A percentile compares a stretch with the other conserved stretches of the same genome.
Conservation (phyloP, 37 sponge, comb jelly and placozoan species). For the Spongia lamella region DNA sequence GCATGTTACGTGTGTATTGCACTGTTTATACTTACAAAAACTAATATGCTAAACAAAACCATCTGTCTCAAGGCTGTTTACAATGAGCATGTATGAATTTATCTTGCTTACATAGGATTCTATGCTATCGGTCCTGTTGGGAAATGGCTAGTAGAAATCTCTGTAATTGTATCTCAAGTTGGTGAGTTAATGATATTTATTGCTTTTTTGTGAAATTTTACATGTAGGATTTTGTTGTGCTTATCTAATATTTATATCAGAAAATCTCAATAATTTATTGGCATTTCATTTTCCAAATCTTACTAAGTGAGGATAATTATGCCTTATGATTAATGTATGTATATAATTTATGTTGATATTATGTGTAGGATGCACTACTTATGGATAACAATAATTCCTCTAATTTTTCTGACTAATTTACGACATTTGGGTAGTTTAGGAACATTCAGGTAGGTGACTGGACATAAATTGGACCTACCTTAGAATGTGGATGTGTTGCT, state of each 20-base stretch:
- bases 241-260: constrained; percentile 91
- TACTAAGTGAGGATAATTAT: too few relatives aligned
- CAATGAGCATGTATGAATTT: too few relatives aligned
- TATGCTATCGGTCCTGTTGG: constrained; percentile 73
- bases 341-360: not conserved
- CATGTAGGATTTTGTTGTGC: constrained; percentile 92
- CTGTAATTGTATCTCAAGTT: constrained; percentile 81
- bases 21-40: too few relatives aligned
- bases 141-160: constrained; percentile 58
- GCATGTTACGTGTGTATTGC: too few relatives aligned
- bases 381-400: constrained; percentile 7
- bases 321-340: too few relatives aligned
- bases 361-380: not conserved
- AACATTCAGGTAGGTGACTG: not conserved
- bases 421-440: constrained; percentile 12
- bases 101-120: constrained; percentile 38
- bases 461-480: not conserved
- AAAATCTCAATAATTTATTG: constrained; percentile 56
- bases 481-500: not conserved
- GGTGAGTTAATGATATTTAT: constrained; percentile 29
- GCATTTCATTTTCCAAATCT: not conserved
- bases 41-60: too few relatives aligned
- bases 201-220: not conserved
- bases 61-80: too few relatives aligned
- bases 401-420: not conserved